Evolutionary conservation across 2,888 invertebrate species (phyloP).

Genomic region (Troides aeacus): DNA sequence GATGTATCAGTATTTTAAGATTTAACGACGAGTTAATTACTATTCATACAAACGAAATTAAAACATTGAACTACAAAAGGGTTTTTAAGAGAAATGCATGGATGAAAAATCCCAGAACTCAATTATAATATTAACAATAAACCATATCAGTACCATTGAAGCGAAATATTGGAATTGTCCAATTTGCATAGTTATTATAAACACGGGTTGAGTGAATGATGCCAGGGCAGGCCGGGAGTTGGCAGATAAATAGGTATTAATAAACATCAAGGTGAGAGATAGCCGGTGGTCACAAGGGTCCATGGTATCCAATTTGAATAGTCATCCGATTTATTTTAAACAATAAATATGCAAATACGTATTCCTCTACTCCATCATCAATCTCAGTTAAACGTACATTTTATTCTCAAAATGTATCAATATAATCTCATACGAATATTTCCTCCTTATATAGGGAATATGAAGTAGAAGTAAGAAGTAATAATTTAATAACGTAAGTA

Average conservation of each 20-base stretch:
- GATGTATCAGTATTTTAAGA: no score
- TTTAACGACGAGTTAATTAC: no score
- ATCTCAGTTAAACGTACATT: neutral
- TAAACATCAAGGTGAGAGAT: conserved; percentile 29
- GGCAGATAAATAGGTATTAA: conserved; percentile 39
- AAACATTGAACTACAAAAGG: neutral
- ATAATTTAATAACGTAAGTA: no score
- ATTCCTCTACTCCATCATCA: neutral
- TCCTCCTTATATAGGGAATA: no score
- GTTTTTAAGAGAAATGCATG: conserved; percentile 4
- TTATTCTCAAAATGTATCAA: no score
- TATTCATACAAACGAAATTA: no score
- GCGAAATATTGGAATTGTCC: conserved; percentile 68
- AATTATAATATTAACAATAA: conserved; percentile 55
- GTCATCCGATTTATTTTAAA: conserved; percentile 10
- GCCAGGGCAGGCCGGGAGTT: conserved; percentile 43
- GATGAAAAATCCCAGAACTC: conserved; percentile 52
- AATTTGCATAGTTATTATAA: conserved; percentile 75
- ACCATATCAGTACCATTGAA: conserved; percentile 56
- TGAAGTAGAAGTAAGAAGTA: no score
- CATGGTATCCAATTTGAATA: conserved; percentile 18
- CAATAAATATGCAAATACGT: conserved; percentile 3
- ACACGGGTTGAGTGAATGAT: conserved; percentile 57
- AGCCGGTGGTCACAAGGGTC: conserved; percentile 16
- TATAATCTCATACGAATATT: no score